Conservation (phyloP, 2,797 vertebrate species). For the Acrocephalus scirpaceus region DNA sequence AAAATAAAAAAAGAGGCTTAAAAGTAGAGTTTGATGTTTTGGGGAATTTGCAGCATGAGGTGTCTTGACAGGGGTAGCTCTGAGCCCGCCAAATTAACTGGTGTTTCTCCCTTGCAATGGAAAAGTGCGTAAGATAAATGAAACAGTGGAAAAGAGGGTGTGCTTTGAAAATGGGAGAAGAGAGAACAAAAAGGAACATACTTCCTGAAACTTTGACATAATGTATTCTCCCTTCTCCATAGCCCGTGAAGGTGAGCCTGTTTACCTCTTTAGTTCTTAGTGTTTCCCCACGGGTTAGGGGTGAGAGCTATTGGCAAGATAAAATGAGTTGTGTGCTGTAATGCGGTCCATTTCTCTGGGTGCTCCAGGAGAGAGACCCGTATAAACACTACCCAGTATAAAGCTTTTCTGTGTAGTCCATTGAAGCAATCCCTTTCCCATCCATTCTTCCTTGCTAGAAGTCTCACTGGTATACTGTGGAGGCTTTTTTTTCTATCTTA, state of each 20-base stretch:
- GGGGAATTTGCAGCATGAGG: background rate
- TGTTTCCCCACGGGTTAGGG: background rate
- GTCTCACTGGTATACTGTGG: background rate
- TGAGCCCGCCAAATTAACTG: background rate
- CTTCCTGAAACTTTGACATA: background rate
- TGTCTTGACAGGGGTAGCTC: background rate
- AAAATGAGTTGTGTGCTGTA: background rate
- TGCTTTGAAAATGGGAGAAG: background rate
- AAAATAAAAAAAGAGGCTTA: background rate
- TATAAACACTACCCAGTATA: background rate
- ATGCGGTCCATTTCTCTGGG: background rate
- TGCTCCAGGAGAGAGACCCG: background rate
- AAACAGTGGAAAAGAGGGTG: background rate
- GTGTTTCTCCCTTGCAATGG: background rate
- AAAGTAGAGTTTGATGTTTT: background rate
- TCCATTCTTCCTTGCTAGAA: background rate
- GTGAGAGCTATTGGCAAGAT: background rate
- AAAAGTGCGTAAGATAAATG: accelerated
- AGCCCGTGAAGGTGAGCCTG: background rate
- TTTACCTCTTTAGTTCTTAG: background rate
- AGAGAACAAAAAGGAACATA: background rate
- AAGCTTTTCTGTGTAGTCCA: background rate
- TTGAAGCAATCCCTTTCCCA: background rate
- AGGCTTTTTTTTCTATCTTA: background rate
- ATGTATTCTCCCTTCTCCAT: background rate